These are phyloP conservation scores for Minunthozetes semirufus DNA, from an alignment of 2,888 invertebrate genomes.

Conservation along the genomic window DNA sequence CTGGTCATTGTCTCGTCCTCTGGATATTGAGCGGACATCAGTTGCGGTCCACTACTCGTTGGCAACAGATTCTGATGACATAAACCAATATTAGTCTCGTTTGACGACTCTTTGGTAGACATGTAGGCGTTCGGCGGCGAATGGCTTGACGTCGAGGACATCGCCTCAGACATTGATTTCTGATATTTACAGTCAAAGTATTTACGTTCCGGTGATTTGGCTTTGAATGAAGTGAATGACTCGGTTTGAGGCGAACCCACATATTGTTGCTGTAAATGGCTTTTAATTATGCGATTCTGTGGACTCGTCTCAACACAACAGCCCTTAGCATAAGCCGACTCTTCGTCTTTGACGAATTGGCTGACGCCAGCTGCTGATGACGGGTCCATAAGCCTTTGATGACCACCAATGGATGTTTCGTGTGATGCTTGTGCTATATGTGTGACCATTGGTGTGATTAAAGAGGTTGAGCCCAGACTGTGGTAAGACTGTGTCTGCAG, in stretches of 20 bases:
- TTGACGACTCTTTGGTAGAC: slow-evolving; percentile 12
- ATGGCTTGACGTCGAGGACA: not conserved
- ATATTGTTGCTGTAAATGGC: not conserved
- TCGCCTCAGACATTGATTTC: not conserved
- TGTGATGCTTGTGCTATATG: not conserved
- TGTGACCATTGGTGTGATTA: not conserved
- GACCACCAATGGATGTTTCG: not conserved
- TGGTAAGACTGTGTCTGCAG: not conserved
- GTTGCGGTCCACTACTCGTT: not conserved
- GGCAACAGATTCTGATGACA: slow-evolving; percentile 23
- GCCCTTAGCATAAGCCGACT: not conserved
- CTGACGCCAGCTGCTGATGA: not conserved
- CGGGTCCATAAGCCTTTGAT: not conserved
- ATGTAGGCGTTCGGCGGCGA: slow-evolving; percentile 5
- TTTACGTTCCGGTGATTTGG: slow-evolving; percentile 8
- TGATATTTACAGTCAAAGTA: slow-evolving; percentile 27
- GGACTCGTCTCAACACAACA: not conserved
- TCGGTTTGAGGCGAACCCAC: not conserved
- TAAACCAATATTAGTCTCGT: not conserved
- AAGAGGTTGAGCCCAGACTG: not conserved
- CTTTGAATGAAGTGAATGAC: not conserved
- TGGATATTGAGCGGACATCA: slow-evolving; percentile 3
- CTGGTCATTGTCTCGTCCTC: slow-evolving; percentile 26
- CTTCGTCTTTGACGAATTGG: not conserved
- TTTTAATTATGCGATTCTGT: slow-evolving; percentile 4